Percentiles rank a stretch among this genome's conserved stretches.
These are phyloP conservation scores for Onychorhynchus coronatus DNA, from an alignment of 2,113 vertebrate species.

Conservation along the genomic window DNA sequence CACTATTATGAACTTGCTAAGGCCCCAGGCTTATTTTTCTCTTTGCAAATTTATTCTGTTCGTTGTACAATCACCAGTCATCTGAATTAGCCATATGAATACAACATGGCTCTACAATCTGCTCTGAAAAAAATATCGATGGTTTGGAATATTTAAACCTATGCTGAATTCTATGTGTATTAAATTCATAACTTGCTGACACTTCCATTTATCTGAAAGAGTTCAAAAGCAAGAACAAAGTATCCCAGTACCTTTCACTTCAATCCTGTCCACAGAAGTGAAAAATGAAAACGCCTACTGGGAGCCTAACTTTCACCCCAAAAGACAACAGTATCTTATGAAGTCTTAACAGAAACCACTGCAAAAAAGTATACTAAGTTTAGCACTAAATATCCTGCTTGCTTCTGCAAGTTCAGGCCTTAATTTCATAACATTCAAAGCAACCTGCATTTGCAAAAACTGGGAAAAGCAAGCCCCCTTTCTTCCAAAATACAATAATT, in stretches of 20 bases:
- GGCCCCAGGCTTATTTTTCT: background rate
- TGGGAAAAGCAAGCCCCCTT: background rate
- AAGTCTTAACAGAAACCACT: background rate
- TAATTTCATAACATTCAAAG: background rate
- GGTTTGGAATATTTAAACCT: background rate
- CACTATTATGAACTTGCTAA: background rate
- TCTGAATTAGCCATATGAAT: background rate
- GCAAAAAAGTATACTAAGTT: background rate
- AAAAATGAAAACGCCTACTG: background rate
- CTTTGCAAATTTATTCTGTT: background rate
- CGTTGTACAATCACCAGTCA: background rate
- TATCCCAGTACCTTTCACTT: background rate
- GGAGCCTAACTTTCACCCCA: background rate
- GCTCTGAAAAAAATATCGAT: background rate
- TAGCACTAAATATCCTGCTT: background rate
- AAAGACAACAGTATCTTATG: background rate
- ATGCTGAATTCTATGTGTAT: background rate
- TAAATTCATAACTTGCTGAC: background rate
- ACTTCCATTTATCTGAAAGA: background rate
- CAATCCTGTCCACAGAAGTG: background rate
- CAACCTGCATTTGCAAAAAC: background rate
- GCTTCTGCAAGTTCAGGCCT: background rate
- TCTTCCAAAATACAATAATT: background rate
- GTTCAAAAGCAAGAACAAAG: background rate
- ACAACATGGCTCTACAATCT: accelerated